Percentiles rank a stretch among this genome's conserved stretches.
Conservation (phyloP, 2,888 invertebrate species). For the Fabriciana adippe region DNA sequence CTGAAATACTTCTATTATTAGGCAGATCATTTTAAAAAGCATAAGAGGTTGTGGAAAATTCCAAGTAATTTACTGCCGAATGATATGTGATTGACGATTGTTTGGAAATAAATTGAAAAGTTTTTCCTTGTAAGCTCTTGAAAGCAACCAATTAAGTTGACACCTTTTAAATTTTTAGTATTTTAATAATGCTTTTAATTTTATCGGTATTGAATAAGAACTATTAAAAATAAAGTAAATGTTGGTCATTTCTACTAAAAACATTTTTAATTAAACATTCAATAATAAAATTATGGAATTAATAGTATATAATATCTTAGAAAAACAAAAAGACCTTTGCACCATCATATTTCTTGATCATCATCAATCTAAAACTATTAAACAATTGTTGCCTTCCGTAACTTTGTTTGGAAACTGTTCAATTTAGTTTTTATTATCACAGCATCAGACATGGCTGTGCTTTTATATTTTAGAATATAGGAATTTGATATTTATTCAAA, state of each 20-base stretch:
- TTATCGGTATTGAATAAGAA: background rate
- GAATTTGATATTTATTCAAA: slow-evolving; percentile 22
- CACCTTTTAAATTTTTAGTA: slow-evolving; percentile 7
- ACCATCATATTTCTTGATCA: background rate
- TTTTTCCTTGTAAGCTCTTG: slow-evolving; percentile 1
- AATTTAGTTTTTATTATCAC: slow-evolving; percentile 32
- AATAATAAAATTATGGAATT: too few relatives aligned
- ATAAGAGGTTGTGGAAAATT: background rate
- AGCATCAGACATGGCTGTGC: slow-evolving; percentile 1
- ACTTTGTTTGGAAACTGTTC: slow-evolving; percentile 34
- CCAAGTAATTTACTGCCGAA: background rate
- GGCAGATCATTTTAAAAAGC: slow-evolving; percentile 1
- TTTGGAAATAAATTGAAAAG: slow-evolving; percentile 13
- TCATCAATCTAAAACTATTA: slow-evolving; percentile 7
- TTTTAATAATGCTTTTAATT: slow-evolving; percentile 7
- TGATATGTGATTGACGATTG: background rate
- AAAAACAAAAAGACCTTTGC: too few relatives aligned
- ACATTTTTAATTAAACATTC: too few relatives aligned
- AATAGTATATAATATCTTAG: too few relatives aligned
- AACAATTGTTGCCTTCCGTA: slow-evolving; percentile 23
- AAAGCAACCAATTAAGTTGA: slow-evolving; percentile 7
- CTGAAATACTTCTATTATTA: background rate
- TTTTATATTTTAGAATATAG: slow-evolving; percentile 2
- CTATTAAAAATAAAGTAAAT: too few relatives aligned
- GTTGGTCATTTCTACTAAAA: too few relatives aligned